Evolutionary conservation across 1,140 invertebrate genomes (phyloP).

Genomic region (Drosophila asahinai): DNA sequence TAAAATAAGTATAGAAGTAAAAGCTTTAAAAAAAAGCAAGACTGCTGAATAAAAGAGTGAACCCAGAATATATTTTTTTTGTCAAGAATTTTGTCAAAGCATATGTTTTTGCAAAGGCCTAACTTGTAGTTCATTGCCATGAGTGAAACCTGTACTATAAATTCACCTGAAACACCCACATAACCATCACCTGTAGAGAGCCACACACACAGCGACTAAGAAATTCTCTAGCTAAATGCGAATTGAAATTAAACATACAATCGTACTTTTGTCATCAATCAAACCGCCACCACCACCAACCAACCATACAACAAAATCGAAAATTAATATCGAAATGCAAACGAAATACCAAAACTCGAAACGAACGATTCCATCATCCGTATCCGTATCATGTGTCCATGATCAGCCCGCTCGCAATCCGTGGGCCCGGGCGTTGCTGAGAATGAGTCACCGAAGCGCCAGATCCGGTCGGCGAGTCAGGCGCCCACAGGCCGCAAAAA

Average conservation of each 20-base stretch:
- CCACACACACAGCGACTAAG: constrained; percentile 35
- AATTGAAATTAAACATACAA: constrained; percentile 71
- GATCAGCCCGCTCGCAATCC: constrained; percentile 89
- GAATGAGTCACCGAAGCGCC: constrained; percentile 90
- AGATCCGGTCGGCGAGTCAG: constrained; percentile 88
- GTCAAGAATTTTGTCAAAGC: not conserved
- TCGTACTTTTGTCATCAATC: constrained; percentile 75
- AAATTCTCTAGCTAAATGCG: constrained; percentile 41
- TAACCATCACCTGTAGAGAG: constrained; percentile 47
- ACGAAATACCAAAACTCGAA: constrained; percentile 46
- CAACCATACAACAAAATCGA: constrained; percentile 54
- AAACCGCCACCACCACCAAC: constrained; percentile 65
- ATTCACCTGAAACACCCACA: constrained; percentile 42
- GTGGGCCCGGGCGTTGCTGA: constrained; percentile 87
- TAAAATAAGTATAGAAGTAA: not conserved
- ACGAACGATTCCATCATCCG: constrained; percentile 50
- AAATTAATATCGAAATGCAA: constrained; percentile 48
- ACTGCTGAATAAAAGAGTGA: not conserved
- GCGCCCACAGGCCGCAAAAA: constrained; percentile 86
- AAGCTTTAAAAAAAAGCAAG: not conserved
- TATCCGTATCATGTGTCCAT: constrained; percentile 29
- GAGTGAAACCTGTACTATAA: constrained; percentile 18
- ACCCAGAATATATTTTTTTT: not conserved
- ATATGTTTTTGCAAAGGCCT: not conserved
- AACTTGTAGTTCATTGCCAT: constrained; percentile 52